Evolutionary conservation across 2,888 invertebrate genomes (phyloP).

Genomic region (Lamproptera curius): DNA sequence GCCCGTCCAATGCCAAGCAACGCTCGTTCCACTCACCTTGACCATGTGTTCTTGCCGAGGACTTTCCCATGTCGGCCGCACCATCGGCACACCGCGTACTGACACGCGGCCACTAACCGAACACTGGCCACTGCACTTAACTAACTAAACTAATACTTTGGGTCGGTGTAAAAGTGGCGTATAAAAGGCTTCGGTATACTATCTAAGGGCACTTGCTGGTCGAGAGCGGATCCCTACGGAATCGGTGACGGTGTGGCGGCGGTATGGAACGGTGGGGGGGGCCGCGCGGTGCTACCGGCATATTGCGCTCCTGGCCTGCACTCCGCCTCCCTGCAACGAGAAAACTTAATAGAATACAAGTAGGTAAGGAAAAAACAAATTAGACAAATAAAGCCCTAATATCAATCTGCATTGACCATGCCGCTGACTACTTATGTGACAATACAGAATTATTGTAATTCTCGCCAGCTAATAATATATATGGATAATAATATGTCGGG

Average conservation of each 20-base stretch:
- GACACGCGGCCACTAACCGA: constrained; percentile 62
- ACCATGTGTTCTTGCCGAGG: constrained; percentile 78
- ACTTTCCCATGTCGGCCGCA: constrained; percentile 79
- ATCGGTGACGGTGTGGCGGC: constrained; percentile 66
- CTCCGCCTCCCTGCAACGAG: constrained; percentile 65
- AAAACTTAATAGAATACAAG: no score
- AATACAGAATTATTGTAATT: no score
- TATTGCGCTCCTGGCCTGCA: constrained; percentile 61
- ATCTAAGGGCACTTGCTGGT: constrained; percentile 73
- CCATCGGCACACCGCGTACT: constrained; percentile 71
- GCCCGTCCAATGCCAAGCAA: constrained; percentile 9
- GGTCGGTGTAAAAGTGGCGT: constrained; percentile 75
- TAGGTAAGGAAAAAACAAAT: no score
- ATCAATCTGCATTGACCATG: no score
- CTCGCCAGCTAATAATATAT: no score
- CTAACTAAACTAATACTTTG: constrained; percentile 56
- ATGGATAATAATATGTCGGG: no score
- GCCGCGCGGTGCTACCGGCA: constrained; percentile 77
- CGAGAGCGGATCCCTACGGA: constrained; percentile 67
- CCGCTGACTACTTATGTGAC: no score
- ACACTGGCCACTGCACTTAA: constrained; percentile 47
- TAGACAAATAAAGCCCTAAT: no score
- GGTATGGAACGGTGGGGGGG: constrained; percentile 70
- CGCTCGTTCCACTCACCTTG: constrained; percentile 61
- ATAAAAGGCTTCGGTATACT: constrained; percentile 72